Percentiles rank a stretch among this genome's conserved stretches.
phyloP scores from a whole-genome alignment of 2,888 invertebrate species.

The Lacanobia wlatinum region DNA sequence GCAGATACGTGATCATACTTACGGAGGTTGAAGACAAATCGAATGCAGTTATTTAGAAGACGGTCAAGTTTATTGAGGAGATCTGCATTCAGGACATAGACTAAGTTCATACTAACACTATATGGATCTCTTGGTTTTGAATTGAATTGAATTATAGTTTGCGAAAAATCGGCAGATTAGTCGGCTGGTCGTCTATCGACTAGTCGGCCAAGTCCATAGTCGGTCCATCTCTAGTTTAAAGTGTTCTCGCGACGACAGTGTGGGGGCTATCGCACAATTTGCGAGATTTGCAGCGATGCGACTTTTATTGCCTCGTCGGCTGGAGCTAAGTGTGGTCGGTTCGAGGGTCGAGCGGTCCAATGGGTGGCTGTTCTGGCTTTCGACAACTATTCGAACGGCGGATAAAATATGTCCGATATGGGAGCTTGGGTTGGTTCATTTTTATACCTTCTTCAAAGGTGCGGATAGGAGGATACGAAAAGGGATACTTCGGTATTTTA shows the following conservation, averaged over 20 bases:
- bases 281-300: conserved; percentile 48
- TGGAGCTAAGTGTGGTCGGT: conserved; percentile 54
- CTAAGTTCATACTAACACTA: too few relatives aligned
- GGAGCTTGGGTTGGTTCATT: conserved; percentile 16
- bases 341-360: conserved; percentile 30
- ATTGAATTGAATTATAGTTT: too few relatives aligned
- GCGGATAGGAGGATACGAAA: not conserved
- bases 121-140: too few relatives aligned
- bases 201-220: not conserved
- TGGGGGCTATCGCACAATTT: conserved; percentile 49
- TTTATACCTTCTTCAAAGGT: not conserved
- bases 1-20: too few relatives aligned
- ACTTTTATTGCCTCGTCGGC: conserved; percentile 61
- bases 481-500: not conserved
- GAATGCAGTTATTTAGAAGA: too few relatives aligned
- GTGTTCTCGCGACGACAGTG: conserved; percentile 33
- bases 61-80: too few relatives aligned
- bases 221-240: not conserved
- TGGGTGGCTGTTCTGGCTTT: conserved; percentile 33
- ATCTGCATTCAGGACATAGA: too few relatives aligned
- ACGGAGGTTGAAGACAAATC: too few relatives aligned
- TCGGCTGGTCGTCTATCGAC: not conserved
- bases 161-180: not conserved
- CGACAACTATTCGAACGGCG: conserved; percentile 41
- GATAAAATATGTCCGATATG: conserved; percentile 30